These are phyloP conservation scores for Hylaeus volcanicus DNA, from an alignment of 1,140 invertebrate species.

Conservation along the genomic window DNA sequence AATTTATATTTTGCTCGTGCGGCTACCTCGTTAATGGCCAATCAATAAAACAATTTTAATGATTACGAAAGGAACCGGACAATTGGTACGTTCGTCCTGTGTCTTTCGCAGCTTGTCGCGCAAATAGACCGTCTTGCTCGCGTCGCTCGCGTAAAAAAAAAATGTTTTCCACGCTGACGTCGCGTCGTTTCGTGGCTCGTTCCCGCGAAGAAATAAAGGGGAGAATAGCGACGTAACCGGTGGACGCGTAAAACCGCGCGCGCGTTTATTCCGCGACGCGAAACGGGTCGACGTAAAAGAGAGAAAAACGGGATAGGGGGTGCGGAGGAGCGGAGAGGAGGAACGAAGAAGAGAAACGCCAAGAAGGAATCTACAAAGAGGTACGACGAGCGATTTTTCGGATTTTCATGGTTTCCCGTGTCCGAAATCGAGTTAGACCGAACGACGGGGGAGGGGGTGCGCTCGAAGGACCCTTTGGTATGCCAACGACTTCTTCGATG, in stretches of 20 bases:
- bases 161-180: conserved; percentile 7
- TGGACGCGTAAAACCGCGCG: conserved; percentile 1
- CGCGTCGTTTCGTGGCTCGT: conserved; percentile 48
- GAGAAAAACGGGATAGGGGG: neutral
- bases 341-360: too few species aligned
- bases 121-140: conserved; percentile 10
- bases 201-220: conserved; percentile 19
- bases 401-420: conserved; percentile 34
- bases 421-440: conserved; percentile 39
- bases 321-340: neutral
- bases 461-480: conserved; percentile 9
- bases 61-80: too few species aligned
- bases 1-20: too few species aligned
- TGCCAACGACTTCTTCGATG: conserved; percentile 24
- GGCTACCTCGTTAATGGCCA: too few species aligned
- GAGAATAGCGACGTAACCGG: neutral
- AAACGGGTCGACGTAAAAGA: neutral
- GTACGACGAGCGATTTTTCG: conserved; percentile 6
- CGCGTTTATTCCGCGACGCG: neutral
- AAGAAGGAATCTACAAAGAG: conserved; percentile 27
- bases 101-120: too few species aligned
- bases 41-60: too few species aligned
- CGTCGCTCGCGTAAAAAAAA: conserved; percentile 8
- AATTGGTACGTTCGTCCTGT: too few species aligned
- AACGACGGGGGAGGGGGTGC: neutral